Conservation (phyloP, 2,113 vertebrate genomes). For the Amblyopsis rosae region DNA sequence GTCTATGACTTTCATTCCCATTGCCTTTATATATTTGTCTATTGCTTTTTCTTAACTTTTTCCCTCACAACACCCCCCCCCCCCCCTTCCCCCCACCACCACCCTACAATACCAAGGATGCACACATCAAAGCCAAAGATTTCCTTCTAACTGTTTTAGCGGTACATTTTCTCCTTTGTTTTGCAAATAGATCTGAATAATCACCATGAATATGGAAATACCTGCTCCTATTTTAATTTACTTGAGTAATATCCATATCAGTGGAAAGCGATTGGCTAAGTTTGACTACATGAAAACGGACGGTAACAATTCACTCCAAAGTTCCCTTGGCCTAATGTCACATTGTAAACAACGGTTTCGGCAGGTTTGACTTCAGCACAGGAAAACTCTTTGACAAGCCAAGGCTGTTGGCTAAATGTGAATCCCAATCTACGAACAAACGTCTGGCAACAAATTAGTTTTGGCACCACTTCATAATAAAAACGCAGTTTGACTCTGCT, state of each 20-base stretch:
- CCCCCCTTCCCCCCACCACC: conserved; percentile 53
- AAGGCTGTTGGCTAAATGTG: conserved; percentile 67
- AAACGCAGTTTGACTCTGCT: conserved; percentile 55
- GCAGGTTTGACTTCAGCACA: conserved; percentile 49
- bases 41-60: conserved; percentile 28
- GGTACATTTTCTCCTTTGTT: conserved; percentile 69
- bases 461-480: conserved; percentile 39
- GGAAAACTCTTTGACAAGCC: conserved; percentile 57
- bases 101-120: conserved; percentile 64
- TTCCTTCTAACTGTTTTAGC: conserved; percentile 68
- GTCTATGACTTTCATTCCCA: conserved; percentile 21
- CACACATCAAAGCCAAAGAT: conserved; percentile 72
- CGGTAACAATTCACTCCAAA: conserved; percentile 60
- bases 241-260: conserved; percentile 73
- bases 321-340: conserved; percentile 64
- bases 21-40: conserved; percentile 51
- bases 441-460: conserved; percentile 52
- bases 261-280: conserved; percentile 70
- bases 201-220: conserved; percentile 75
- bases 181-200: conserved; percentile 72
- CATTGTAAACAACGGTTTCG: conserved; percentile 50
- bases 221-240: conserved; percentile 67
- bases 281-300: conserved; percentile 69
- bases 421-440: conserved; percentile 41
- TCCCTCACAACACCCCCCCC: conserved; percentile 39